Evolutionary conservation across 2,797 vertebrate genomes (phyloP).

Genomic region (Sebastes cheni): DNA sequence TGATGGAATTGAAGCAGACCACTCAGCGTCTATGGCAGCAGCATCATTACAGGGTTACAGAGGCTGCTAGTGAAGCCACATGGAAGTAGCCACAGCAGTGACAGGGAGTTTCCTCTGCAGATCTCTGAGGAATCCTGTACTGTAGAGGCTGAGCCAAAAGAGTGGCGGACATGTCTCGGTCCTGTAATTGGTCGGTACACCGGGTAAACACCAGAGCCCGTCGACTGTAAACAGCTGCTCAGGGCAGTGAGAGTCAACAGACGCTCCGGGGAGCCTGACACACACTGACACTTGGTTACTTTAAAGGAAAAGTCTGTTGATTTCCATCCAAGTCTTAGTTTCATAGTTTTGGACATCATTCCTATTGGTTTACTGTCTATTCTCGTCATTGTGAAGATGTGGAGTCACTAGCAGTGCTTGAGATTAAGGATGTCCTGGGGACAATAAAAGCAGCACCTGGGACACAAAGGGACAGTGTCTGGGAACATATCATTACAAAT

Average conservation of each 20-base stretch:
- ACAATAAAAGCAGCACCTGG: too few species aligned
- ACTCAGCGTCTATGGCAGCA: conserved; percentile 17
- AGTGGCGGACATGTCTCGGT: neutral
- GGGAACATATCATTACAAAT: too few species aligned
- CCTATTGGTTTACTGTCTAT: neutral
- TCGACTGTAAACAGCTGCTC: conserved; percentile 5
- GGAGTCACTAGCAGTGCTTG: neutral
- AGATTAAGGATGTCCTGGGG: neutral
- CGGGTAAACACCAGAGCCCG: conserved; percentile 16
- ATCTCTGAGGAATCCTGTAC: conserved; percentile 6
- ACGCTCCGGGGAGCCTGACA: neutral
- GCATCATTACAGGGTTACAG: conserved; percentile 8
- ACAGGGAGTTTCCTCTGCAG: conserved; percentile 12
- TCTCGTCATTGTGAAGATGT: neutral
- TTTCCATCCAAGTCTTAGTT: neutral
- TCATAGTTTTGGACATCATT: neutral
- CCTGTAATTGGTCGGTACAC: conserved; percentile 37
- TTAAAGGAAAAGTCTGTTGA: neutral
- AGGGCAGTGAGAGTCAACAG: neutral
- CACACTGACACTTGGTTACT: neutral
- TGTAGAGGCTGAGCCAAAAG: neutral
- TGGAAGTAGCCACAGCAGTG: conserved; percentile 4
- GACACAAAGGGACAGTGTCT: too few species aligned
- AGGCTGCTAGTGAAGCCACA: neutral
- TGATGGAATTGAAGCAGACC: conserved; percentile 10